Evolutionary conservation across 1,140 invertebrate species (phyloP), one percentile per base, ranked within the genome.

Genomic region (Papilio polyxenes): DNA sequence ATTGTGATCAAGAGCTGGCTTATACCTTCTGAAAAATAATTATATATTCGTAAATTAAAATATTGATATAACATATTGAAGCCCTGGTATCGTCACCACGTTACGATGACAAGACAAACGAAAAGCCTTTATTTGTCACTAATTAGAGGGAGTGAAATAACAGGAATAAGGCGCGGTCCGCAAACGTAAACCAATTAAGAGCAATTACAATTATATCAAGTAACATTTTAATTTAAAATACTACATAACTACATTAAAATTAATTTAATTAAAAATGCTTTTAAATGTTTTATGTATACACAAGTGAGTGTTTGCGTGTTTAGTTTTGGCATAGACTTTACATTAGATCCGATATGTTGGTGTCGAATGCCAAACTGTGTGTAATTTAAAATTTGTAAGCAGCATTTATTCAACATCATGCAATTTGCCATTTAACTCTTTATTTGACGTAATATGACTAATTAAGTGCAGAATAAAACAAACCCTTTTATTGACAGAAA

Each of bases 351-450:
- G n/a, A 76, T 76, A 48, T 49, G 75, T 76, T 76, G 75, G 75
- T 31, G 72, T 17, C 20, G 75, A 51, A 76, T 23, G 75, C 75
- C 40, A 76, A 76, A 76, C 40, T 76, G 75, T 20, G 75, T 76
- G 75, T 76, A 76, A 76, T 76, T 76, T 76, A 51, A 76, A 74
- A 76, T 75, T 75, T 75, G n/a, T 51, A 76, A 76, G 75, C 37
- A n/a, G 37, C 75, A 76, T 48, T 48, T 51, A 76, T 51, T 48
- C 48, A 31, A 7, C 51, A 44, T 44, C 75, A 76, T 9, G 75
- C 40, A 31, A 76, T 51, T 11, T 76, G 7, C 49, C 17, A 48
- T 75, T 49, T 49, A 75, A 75, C 2, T 20, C 48, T 8, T 15
- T 65, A 11, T 13, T 31, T 31, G 23, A 31, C 23, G 13, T 9